A percentile compares a stretch with the other conserved stretches of the same genome.
Conservation (phyloP, 2,888 invertebrate genomes). For the Aphidoletes aphidimyza region DNA sequence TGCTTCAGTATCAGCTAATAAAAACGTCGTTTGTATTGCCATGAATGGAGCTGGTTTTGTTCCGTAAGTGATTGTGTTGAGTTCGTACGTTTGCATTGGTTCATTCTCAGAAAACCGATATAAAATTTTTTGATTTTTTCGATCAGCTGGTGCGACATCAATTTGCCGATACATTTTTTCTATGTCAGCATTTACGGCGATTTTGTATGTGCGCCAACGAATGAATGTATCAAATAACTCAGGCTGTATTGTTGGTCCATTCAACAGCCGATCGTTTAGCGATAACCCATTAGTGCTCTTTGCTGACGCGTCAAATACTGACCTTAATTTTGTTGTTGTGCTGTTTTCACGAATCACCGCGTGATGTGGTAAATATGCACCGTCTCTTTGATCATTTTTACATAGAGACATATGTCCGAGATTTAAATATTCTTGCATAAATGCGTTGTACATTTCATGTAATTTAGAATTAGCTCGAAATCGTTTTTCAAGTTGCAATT, state of each 20-base stretch:
- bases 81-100: neutral
- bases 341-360: neutral
- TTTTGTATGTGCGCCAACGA: neutral
- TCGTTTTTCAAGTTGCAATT: constrained; percentile 5
- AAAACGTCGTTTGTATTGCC: neutral
- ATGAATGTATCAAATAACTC: constrained; percentile 10
- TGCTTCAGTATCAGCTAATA: neutral
- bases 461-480: neutral
- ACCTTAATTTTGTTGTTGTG: constrained; percentile 56
- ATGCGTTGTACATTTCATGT: neutral
- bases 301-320: neutral
- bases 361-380: constrained; percentile 40
- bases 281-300: constrained; percentile 54
- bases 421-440: neutral
- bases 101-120: neutral
- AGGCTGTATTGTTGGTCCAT: constrained; percentile 55
- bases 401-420: neutral
- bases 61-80: constrained; percentile 55
- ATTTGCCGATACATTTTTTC: constrained; percentile 58
- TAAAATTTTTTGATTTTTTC: neutral
- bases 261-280: constrained; percentile 56
- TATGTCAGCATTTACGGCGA: constrained; percentile 55
- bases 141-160: neutral
- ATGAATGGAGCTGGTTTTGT: constrained; percentile 54
- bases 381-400: neutral